These are phyloP conservation scores for Alouatta palliata DNA, from an alignment of 2,113 vertebrate species.

Conservation along the genomic window DNA sequence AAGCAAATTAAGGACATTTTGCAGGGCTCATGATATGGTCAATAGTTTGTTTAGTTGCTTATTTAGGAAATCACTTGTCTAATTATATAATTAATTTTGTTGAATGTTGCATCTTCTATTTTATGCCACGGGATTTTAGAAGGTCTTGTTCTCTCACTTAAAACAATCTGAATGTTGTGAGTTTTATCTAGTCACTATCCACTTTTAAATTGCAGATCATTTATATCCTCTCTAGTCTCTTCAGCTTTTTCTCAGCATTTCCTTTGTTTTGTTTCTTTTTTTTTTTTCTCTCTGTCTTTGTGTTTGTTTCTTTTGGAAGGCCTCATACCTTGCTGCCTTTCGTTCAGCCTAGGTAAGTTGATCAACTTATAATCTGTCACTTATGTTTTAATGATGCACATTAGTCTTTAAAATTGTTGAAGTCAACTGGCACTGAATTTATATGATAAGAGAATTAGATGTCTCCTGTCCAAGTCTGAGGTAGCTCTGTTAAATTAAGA, in stretches of 20 bases:
- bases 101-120: background rate
- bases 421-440: background rate
- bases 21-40: background rate
- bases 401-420: background rate
- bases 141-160: background rate
- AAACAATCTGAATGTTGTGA: background rate
- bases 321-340: background rate
- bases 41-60: background rate
- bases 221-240: background rate
- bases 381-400: background rate
- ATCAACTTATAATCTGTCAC: background rate
- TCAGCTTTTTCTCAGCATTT: slow-evolving; percentile 9
- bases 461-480: background rate
- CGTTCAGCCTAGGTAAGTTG: background rate
- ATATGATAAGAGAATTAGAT: background rate
- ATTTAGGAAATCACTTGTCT: background rate
- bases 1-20: background rate
- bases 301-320: background rate
- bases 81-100: background rate
- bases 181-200: background rate
- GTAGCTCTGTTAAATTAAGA: background rate
- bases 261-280: background rate
- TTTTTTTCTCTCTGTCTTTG: background rate
- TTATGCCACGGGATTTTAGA: background rate
- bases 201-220: background rate